These are phyloP conservation scores for Barbus barbus DNA, from an alignment of 2,113 vertebrate genomes.

Conservation along the genomic window DNA sequence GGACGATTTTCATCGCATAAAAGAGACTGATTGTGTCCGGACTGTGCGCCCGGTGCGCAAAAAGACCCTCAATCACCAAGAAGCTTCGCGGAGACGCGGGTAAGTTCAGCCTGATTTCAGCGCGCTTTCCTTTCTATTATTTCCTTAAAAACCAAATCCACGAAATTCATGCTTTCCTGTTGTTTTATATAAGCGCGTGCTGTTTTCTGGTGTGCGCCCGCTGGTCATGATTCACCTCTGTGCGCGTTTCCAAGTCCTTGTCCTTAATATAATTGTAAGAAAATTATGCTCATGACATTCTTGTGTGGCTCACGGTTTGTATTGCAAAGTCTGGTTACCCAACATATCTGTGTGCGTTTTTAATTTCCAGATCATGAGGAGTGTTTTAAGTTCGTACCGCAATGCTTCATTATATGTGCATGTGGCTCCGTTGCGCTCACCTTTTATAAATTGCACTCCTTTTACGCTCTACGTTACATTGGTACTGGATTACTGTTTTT, in stretches of 20 bases:
- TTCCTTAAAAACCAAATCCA: neutral
- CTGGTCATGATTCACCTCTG: constrained; percentile 50
- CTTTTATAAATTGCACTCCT: neutral
- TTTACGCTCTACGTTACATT: neutral
- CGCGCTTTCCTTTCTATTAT: neutral
- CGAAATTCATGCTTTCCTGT: no score
- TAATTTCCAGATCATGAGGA: neutral
- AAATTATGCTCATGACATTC: neutral
- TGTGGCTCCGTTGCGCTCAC: neutral
- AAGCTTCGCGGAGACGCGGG: constrained; percentile 11
- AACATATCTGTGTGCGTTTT: neutral
- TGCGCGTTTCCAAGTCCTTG: constrained; percentile 3
- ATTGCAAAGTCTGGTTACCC: neutral
- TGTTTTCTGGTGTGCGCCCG: neutral
- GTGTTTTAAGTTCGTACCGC: neutral
- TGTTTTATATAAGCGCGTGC: neutral
- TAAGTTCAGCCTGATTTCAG: constrained; percentile 7
- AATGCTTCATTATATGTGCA: constrained; percentile 17
- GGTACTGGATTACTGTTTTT: neutral
- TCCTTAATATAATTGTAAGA: neutral
- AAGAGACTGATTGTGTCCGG: constrained; percentile 40
- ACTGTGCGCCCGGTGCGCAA: constrained; percentile 11
- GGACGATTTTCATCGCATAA: constrained; percentile 26
- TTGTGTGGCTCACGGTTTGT: neutral
- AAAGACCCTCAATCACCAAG: constrained; percentile 10